Percentiles rank a stretch among this genome's conserved stretches.
Evolutionary conservation across 2,888 invertebrate species (phyloP).

Genomic region (Xestobium rufovillosum): DNA sequence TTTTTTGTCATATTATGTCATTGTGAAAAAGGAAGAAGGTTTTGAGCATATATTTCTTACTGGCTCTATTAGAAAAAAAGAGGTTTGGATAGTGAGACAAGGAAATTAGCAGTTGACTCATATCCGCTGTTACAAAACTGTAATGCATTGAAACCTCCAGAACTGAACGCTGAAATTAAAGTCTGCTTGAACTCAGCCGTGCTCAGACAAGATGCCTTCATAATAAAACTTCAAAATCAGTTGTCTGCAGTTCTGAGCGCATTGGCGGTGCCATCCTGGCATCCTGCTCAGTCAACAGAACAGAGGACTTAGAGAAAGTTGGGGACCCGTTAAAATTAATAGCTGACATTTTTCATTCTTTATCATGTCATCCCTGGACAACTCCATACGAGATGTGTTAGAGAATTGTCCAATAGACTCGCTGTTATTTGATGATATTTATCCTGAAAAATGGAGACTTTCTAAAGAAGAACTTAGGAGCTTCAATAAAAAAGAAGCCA

Average conservation of each 20-base stretch:
- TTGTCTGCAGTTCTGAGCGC: constrained; percentile 12
- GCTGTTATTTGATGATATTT: constrained; percentile 8
- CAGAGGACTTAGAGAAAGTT: constrained; percentile 6
- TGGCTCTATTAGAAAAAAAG: too few species aligned
- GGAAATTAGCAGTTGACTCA: too few species aligned
- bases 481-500: constrained; percentile 11
- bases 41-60: too few species aligned
- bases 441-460: constrained; percentile 4
- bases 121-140: too few species aligned
- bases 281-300: too few species aligned
- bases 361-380: constrained; percentile 8
- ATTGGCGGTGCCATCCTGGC: constrained; percentile 12
- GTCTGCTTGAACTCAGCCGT: constrained; percentile 8
- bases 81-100: too few species aligned
- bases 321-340: constrained; percentile 11
- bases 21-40: too few species aligned
- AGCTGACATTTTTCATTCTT: too few species aligned
- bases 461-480: constrained; percentile 9
- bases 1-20: too few species aligned
- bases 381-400: constrained; percentile 5
- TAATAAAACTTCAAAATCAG: too few species aligned
- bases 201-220: too few species aligned
- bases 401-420: constrained; percentile 8
- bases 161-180: constrained; percentile 13
- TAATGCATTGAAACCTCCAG: constrained; percentile 9